Evolutionary conservation across 2,888 invertebrate species (phyloP).

Genomic region (Pterobdella sp.): DNA sequence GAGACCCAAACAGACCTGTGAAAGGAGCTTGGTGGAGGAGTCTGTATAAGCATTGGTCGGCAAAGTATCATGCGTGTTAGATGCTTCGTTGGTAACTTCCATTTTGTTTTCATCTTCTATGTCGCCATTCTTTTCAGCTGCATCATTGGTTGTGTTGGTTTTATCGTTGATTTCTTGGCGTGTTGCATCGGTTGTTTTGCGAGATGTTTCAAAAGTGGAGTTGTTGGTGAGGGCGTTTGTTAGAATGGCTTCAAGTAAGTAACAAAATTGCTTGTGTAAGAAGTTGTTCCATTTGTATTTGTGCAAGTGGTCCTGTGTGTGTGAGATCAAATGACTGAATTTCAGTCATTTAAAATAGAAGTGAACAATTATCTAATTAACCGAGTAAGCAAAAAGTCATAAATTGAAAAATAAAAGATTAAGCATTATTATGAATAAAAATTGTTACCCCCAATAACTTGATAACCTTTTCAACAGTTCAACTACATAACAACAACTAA

Average conservation of each 20-base stretch:
- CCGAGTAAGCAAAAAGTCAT: too few species aligned
- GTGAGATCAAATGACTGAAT: too few species aligned
- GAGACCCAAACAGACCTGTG: background rate
- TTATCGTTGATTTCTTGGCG: background rate
- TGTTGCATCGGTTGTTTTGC: background rate
- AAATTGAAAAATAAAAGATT: too few species aligned
- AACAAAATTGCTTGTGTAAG: constrained; percentile 77
- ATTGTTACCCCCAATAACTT: too few species aligned
- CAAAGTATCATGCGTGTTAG: background rate
- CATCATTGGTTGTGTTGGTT: background rate
- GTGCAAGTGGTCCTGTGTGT: constrained; percentile 78
- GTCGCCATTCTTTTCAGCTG: background rate
- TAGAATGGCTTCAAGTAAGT: constrained; percentile 68
- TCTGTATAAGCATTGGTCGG: background rate
- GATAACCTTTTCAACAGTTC: too few species aligned
- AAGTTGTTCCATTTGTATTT: constrained; percentile 87
- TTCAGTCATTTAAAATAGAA: background rate
- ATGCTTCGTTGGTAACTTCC: background rate
- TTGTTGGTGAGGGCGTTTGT: constrained; percentile 43
- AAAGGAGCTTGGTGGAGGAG: constrained; percentile 1
- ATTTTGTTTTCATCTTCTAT: background rate
- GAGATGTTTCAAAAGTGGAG: background rate
- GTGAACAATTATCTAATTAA: too few species aligned
- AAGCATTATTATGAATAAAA: background rate
- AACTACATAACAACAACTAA: too few species aligned